Base-by-base conservation (phyloP, 2,797 vertebrate species). In the Oryzias dopingdopingensis region DNA sequence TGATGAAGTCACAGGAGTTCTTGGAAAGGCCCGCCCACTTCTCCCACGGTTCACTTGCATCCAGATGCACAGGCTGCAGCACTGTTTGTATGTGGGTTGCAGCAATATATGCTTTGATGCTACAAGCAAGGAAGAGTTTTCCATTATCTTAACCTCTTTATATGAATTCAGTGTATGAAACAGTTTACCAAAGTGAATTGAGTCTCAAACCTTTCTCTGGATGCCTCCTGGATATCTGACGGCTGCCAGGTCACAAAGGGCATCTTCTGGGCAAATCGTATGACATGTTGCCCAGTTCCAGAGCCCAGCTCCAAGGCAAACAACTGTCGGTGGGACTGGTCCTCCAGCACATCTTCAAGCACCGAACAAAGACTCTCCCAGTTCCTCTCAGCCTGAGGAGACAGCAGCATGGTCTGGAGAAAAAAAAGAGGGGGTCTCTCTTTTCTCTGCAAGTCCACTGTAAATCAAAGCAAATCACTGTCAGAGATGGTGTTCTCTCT, bases 221-320 rank as follows among this genome's bases (percentile, higher is more conserved):
- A 86, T n/a, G 90, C 86, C 58, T 89, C 74, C 16, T 75, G 87
- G 77, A 90, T 88, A 60, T 92, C 90, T 42, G 90, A 90, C 0
- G 87, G 90, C 61, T 90, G 89, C 91, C 91, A 92, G 45, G 84
- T 92, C 57, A 92, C 65, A 29, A 87, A 89, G 20, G 88, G 81
- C 50, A 92, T 74, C 70, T 85, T 89, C 67, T 85, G 85, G 49
- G 90, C 86, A 55, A 92, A 92, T 43, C 87, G 88, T 51, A 89
- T 81, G 29, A 91, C 73, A 50, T 92, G 90, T 62, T 92, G 92
- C 13, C 91, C 90, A 0, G 89, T 91, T 37, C 91, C 90, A n/a
- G 91, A 92, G 42, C 89, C 90, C 56, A 93, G 67, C 72, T 92
- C 89, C 12, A 92, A 70, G 52, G 74, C 89, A 2, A 89, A 84